Evolutionary conservation across 2,888 invertebrate genomes (phyloP), one percentile per base, ranked within the genome.

Genomic region (Isoperla grammatica): DNA sequence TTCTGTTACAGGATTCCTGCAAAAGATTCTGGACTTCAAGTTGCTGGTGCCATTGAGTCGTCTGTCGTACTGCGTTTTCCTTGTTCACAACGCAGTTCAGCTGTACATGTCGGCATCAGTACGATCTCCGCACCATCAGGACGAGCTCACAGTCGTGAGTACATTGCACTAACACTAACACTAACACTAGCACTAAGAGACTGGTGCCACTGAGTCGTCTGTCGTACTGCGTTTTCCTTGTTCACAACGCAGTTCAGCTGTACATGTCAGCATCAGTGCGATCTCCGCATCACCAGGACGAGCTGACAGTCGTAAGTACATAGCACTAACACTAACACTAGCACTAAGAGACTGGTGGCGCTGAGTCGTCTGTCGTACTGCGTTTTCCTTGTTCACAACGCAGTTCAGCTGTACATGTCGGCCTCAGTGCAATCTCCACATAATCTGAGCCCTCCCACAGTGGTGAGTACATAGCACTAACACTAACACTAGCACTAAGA

Each of bases 71-170:
- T 60, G 66, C 56, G 65, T 62, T 8, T 65, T 68, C 17, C 60
- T 67, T 46, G 63, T 67, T 13, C 68, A 68, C 53, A 64, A 65
- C 17, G 62, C 63, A 1, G 58, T 68, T 0, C 68, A 68, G 35
- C 42, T 66, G 11, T 61, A 60, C 20, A 57, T 60, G 48, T 55
- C 57, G 13, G 61, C 64, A 11, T 63, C 64, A 8, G 61, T 64
- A 12, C 48, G 65, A 17, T 57, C 59, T 1, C 63, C 66, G 8
- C 62, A 64, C 54, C 8, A 29, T 29, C 29, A 29, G 13, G 35
- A 8, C 50, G 15, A 13, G 22, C 35, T 22, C n/a, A 29, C 29
- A 35, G 35, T 50, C 15, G 50, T 23, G 50, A 19, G 23, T 22
- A 29, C 12, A 50, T 22, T 20, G n/a, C n/a, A n/a, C n/a, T n/a